Conservation (phyloP, 2,113 vertebrate species). For the Prunella himalayana region DNA sequence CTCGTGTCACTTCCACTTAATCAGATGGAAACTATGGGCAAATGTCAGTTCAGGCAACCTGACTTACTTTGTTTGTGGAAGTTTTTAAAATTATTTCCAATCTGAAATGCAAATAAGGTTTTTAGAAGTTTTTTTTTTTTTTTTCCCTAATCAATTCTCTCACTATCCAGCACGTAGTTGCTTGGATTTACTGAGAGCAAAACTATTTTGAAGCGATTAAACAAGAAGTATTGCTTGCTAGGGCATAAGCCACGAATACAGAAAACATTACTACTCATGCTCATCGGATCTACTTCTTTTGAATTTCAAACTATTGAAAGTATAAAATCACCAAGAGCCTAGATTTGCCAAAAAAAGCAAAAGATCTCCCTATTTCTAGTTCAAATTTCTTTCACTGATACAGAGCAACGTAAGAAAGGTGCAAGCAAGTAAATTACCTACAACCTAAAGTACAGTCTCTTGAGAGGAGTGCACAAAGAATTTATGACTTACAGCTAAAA, state of each 20-base stretch:
- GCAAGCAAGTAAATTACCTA: neutral
- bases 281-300: neutral
- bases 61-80: conserved; percentile 76
- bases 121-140: neutral
- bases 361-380: neutral
- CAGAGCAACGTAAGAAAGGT: neutral
- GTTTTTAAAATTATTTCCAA: conserved; percentile 68
- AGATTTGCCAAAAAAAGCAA: neutral
- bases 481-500: neutral
- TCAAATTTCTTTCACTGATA: neutral
- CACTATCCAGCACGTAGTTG: neutral
- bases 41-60: conserved; percentile 80
- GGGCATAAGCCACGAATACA: neutral
- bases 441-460: neutral
- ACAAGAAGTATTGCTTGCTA: neutral
- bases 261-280: neutral
- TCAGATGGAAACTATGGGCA: conserved; percentile 77
- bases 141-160: neutral
- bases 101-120: conserved; percentile 54
- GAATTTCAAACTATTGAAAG: neutral
- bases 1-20: conserved; percentile 93
- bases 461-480: neutral
- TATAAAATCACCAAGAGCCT: neutral
- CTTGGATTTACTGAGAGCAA: neutral
- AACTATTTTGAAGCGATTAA: neutral